Evolutionary conservation across 2,113 vertebrate species (phyloP), one percentile per base, ranked within the genome.

Genomic region (Lynx canadensis): DNA sequence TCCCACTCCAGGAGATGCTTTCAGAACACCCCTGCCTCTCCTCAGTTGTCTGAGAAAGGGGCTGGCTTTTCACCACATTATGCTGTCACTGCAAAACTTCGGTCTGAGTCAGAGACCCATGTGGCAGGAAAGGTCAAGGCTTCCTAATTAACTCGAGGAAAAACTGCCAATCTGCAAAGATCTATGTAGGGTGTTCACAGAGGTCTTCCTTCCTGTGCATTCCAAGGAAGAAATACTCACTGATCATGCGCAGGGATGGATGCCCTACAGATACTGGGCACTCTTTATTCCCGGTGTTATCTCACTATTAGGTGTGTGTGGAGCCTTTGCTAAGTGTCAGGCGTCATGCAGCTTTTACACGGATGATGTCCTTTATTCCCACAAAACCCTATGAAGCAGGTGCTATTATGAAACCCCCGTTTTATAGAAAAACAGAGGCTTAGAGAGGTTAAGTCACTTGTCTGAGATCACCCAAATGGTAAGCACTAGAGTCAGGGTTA

Each of bases 61-160:
- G 86, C 79, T 94, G 95, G 89, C 83, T 90, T 85, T 82, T 94
- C 89, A 87, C 91, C 63, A 86, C 4, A 9, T 87, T 65, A 94
- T 95, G 96, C 97, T 97, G 92, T 91, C 92, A 36, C 14, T 33
- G 95, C 5, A 33, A 57, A 55, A 45, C 25, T 86, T 81, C 52
- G 82, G 90, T 83, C 87, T 97, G 97, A 97, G 92, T 97, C 97
- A 97, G 96, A 97, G 92, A 85, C 90, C 60, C 68, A 60, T 55
- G 48, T 18, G 38, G 89, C 92, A 71, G 80, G 78, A 95, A 97
- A 98, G 97, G 97, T 96, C 94, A 93, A 41, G 52, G 66, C 88
- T 97, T 96, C 97, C 16, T 36, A 98, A 97, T 98, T 96, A 97
- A 98, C 91, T 96, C 19, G 0, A 89, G 91, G 94, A 91, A 96